phyloP scores from a whole-genome alignment of 2,888 invertebrate genomes.

The Cheilosia urbana region DNA sequence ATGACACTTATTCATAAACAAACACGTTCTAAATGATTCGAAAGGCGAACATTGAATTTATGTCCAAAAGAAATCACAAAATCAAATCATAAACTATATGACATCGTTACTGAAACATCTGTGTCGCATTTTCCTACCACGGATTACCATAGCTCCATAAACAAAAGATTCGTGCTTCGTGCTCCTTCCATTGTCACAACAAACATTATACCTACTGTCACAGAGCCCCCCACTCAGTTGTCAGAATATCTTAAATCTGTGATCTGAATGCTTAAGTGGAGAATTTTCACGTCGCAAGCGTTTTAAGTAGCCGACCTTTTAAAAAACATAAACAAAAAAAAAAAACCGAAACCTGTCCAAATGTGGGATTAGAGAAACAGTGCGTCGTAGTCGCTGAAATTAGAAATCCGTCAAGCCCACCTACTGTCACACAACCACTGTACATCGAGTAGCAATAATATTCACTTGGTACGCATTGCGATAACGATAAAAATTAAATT shows the following conservation, averaged over 20 bases:
- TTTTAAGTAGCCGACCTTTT: constrained; percentile 14
- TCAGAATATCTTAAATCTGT: constrained; percentile 34
- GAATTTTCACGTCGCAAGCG: constrained; percentile 36
- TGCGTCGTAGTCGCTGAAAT: constrained; percentile 21
- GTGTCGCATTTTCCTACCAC: constrained; percentile 31
- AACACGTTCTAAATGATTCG: constrained; percentile 19
- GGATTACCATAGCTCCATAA: constrained; percentile 20
- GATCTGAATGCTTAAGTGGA: constrained; percentile 44
- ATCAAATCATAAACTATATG: constrained; percentile 14
- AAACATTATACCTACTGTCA: not conserved
- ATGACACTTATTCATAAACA: constrained; percentile 22
- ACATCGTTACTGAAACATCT: constrained; percentile 44
- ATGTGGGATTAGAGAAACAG: constrained; percentile 32
- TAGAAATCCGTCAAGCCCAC: constrained; percentile 66
- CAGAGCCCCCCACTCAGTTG: constrained; percentile 5
- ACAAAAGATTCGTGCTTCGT: constrained; percentile 34
- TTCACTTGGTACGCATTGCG: constrained; percentile 48
- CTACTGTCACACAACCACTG: constrained; percentile 29
- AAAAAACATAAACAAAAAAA: not conserved
- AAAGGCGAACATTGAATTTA: not conserved
- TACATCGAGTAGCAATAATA: constrained; percentile 31
- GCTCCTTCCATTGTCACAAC: constrained; percentile 49
- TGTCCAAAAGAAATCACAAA: not conserved
- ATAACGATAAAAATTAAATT: constrained; percentile 56
- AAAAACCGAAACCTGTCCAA: constrained; percentile 36